These are phyloP conservation scores for Anneissia japonica DNA, from an alignment of 35 echinoderm and acorn worm genomes.

Conservation along the genomic window DNA sequence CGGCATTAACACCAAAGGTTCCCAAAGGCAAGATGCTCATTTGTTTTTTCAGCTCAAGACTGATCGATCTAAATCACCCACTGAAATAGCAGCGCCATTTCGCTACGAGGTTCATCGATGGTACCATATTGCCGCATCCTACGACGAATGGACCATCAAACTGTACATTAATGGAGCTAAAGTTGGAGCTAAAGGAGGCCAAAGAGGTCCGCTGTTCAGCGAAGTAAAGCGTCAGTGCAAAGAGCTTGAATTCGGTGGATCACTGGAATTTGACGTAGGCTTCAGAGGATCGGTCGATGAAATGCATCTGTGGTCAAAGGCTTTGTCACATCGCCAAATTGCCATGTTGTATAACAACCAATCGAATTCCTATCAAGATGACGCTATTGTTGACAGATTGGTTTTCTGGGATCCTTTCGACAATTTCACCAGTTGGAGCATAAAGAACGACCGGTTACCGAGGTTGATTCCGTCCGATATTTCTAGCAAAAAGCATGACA, in stretches of 20 bases:
- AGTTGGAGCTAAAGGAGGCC: conserved; percentile 35
- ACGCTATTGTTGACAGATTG: conserved; percentile 39
- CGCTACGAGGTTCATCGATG: conserved; percentile 57
- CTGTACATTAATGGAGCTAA: conserved; percentile 90
- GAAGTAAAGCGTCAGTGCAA: conserved; percentile 54
- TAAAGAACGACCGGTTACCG: conserved; percentile 10
- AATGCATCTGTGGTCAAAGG: conserved; percentile 31
- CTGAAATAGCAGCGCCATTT: conserved; percentile 12
- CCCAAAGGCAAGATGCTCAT: conserved; percentile 16
- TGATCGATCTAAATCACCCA: conserved; percentile 49
- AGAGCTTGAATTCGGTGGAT: conserved; percentile 70
- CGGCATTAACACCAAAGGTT: conserved; percentile 22
- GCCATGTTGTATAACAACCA: conserved; percentile 8
- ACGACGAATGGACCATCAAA: conserved; percentile 52
- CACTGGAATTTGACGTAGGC: neutral
- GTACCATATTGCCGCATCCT: conserved; percentile 73
- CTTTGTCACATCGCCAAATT: conserved; percentile 37
- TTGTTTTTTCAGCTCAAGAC: conserved; percentile 59
- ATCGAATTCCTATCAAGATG: conserved; percentile 1
- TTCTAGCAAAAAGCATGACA: conserved; percentile 13
- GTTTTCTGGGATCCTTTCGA: conserved; percentile 50
- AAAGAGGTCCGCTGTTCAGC: conserved; percentile 64
- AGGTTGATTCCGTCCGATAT: conserved; percentile 21
- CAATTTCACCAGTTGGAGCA: neutral
- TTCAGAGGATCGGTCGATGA: conserved; percentile 66